Percentiles rank a stretch among this genome's conserved stretches.
Evolutionary conservation across 2,888 invertebrate genomes (phyloP).

Genomic region (Nephrotoma guestfalica): DNA sequence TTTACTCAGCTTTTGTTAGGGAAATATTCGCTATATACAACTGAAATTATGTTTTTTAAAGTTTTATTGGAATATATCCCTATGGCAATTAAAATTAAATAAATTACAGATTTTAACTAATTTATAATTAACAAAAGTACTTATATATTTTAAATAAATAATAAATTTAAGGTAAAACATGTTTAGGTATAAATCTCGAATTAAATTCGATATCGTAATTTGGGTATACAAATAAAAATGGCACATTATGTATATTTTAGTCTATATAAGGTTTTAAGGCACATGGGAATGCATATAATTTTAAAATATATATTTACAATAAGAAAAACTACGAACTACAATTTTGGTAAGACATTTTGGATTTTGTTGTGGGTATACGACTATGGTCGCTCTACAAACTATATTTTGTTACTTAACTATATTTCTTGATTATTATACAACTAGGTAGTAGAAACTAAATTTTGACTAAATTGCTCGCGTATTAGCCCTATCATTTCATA

Average conservation of each 20-base stretch:
- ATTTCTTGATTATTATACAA: background rate
- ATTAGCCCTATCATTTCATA: background rate
- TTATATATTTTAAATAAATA: background rate
- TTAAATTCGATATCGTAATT: background rate
- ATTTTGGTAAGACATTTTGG: slow-evolving; percentile 6
- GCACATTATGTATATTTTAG: background rate
- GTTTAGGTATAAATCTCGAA: background rate
- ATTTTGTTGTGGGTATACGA: background rate
- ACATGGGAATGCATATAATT: background rate
- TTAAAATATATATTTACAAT: background rate
- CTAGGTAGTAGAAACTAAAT: background rate
- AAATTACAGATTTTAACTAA: background rate
- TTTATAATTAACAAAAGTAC: background rate
- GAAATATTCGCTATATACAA: background rate
- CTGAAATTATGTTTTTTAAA: background rate
- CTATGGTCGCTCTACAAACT: background rate
- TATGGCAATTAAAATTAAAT: background rate
- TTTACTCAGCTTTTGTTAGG: background rate
- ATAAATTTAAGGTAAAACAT: background rate
- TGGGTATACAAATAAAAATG: background rate
- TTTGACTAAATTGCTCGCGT: background rate
- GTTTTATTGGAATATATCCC: background rate
- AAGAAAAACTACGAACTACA: background rate
- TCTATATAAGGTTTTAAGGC: background rate
- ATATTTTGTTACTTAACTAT: background rate